phyloP scores from a whole-genome alignment of 2,888 invertebrate species.

The Zele albiditarsus region DNA sequence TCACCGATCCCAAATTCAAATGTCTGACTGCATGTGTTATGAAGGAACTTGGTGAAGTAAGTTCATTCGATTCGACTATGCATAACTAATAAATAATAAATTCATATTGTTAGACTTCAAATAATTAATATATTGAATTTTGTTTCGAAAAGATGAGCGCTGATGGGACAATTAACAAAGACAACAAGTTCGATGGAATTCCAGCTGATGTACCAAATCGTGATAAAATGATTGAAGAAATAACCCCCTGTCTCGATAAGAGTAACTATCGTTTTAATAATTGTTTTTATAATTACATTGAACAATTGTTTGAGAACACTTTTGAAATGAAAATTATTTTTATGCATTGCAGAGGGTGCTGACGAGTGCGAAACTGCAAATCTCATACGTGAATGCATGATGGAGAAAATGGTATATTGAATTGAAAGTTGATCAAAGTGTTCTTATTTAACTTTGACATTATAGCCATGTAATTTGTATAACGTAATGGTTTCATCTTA shows the following conservation, averaged over 20 bases:
- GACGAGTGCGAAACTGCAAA: constrained; percentile 49
- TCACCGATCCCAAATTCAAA: constrained; percentile 37
- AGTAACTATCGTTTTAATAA: constrained; percentile 37
- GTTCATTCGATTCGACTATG: neutral
- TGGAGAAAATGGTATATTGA: constrained; percentile 42
- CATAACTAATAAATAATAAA: neutral
- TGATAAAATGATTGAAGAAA: constrained; percentile 32
- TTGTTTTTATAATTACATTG: neutral
- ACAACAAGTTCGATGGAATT: constrained; percentile 20
- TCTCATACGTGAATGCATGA: constrained; percentile 38
- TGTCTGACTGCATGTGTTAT: constrained; percentile 49
- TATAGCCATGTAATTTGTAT: neutral
- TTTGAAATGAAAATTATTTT: neutral
- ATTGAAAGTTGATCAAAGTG: neutral
- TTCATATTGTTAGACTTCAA: neutral
- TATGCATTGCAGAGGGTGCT: constrained; percentile 40
- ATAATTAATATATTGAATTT: neutral
- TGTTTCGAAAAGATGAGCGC: constrained; percentile 40
- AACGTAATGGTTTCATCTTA: neutral
- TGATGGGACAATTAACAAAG: constrained; percentile 45
- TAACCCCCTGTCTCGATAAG: constrained; percentile 37
- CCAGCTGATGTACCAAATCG: constrained; percentile 37
- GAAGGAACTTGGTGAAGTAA: constrained; percentile 43
- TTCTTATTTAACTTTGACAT: neutral
- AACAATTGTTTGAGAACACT: neutral